These are phyloP conservation scores for Umimayanthus kanabou DNA, from an alignment of 92 coral and sea anemone species.

Conservation along the genomic window DNA sequence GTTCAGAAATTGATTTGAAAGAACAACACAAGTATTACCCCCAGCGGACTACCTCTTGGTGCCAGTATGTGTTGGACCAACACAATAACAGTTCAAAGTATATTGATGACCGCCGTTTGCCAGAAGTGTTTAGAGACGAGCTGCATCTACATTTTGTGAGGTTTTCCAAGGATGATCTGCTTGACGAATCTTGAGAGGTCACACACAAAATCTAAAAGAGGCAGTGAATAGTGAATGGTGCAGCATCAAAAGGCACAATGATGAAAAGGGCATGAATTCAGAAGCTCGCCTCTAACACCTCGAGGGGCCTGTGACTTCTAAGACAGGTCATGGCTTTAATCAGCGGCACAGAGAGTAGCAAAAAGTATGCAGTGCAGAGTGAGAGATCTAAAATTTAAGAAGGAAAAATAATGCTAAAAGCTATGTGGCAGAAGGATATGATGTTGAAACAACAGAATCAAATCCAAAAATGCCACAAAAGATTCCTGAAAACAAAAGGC, in stretches of 20 bases:
- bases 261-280: slow-evolving; percentile 35
- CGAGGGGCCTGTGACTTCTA: slow-evolving; percentile 29
- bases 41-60: slow-evolving; percentile 46
- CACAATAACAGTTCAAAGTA: slow-evolving; percentile 23
- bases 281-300: not conserved
- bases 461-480: slow-evolving; percentile 11
- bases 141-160: slow-evolving; percentile 44
- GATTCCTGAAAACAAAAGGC: not conserved
- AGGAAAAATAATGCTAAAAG: slow-evolving; percentile 6
- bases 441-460: slow-evolving; percentile 5
- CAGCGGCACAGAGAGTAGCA: slow-evolving; percentile 30
- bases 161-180: slow-evolving; percentile 52
- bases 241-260: slow-evolving; percentile 63
- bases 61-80: slow-evolving; percentile 63
- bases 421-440: slow-evolving; percentile 39
- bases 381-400: slow-evolving; percentile 12
- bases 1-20: slow-evolving; percentile 28
- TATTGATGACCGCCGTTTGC: slow-evolving; percentile 40
- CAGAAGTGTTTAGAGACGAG: slow-evolving; percentile 47
- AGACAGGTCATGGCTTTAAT: slow-evolving; percentile 6
- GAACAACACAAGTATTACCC: slow-evolving; percentile 58
- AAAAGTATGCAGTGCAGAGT: slow-evolving; percentile 23
- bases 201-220: slow-evolving; percentile 69
- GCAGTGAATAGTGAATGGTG: slow-evolving; percentile 66
- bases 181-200: slow-evolving; percentile 51